phyloP scores from a whole-genome alignment of 2,888 invertebrate species.

The Emmelina monodactyla region DNA sequence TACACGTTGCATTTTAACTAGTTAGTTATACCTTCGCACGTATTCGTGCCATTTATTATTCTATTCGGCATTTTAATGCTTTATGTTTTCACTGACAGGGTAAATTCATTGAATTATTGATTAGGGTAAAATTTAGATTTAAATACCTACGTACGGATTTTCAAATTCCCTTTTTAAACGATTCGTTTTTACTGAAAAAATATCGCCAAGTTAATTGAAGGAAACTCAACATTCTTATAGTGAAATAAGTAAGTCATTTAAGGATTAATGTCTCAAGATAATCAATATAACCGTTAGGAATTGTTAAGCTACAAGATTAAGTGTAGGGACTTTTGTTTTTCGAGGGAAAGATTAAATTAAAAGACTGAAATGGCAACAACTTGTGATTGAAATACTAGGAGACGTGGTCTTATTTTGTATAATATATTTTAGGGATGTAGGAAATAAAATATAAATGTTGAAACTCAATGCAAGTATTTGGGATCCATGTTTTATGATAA shows the following conservation, averaged over 20 bases:
- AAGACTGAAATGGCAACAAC: conserved; percentile 60
- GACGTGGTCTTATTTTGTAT: conserved; percentile 41
- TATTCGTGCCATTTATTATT: conserved; percentile 46
- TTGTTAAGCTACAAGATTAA: no score
- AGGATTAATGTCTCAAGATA: no score
- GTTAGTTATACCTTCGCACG: conserved; percentile 26
- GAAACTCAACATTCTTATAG: no score
- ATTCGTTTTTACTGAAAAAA: no score
- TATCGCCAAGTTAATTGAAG: no score
- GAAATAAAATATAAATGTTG: conserved; percentile 1
- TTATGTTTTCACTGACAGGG: conserved; percentile 53
- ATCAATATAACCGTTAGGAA: no score
- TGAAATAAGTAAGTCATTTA: no score
- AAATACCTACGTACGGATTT: background rate
- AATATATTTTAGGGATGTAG: conserved; percentile 6
- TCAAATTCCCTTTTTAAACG: no score
- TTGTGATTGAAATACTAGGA: conserved; percentile 43
- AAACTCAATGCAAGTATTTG: background rate
- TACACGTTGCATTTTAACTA: conserved; percentile 23
- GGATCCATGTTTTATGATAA: no score
- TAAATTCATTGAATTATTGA: conserved; percentile 24
- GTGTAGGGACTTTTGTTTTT: no score
- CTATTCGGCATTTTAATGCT: conserved; percentile 37
- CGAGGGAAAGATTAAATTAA: conserved; percentile 29
- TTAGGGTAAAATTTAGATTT: background rate